Base-by-base conservation (phyloP, 1,140 invertebrate species). In the Acromyrmex heyeri region DNA sequence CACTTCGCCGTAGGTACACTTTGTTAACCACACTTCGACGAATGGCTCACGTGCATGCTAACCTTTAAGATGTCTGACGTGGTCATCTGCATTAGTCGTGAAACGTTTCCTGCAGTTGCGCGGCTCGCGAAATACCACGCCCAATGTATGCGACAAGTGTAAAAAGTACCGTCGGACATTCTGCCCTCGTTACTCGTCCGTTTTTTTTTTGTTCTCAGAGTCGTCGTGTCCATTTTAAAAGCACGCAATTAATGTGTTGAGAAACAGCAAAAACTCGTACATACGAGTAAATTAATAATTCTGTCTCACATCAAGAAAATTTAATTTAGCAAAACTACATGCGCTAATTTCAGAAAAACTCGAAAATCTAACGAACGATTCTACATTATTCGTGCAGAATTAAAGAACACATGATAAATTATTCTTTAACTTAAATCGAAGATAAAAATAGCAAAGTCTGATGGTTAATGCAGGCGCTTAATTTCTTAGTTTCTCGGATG, bases 41-140 rank as follows among this genome's bases (percentile, higher is more conserved):
- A 89, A 85, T 53, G 18, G 67, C 75, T 79, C 65, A 82, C 72
- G 59, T 67, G 86, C 65, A 61, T 59, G 59, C 67, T 59, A 87
- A 65, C 62, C 87, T 72, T 88, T 85, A 85, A 87, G 88, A 69
- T 79, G 73, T 89, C 59, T 53, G 59, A 85, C 86, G 61, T 57
- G 85, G 53, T 59, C 75, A 50, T 89, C 69, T 82, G 75, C 65
- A 75, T 70, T 65, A 77, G 62, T 79, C 78, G 73, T 86, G 87
- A 88, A 44, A 89, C 27, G 75, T 79, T 88, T 86, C 81, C 88
- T 75, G 61, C 53, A 62, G 69, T 59, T 53, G 50, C 64, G 21
- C 69, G 83, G 73, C 72, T 79, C 67, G 78, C 73, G 38, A 87
- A 50, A 44, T 34, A 70, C 30, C 65, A 73, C 55, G 34, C 18